Conservation (phyloP, 2,888 invertebrate genomes). For the Priapulus caudatus region DNA sequence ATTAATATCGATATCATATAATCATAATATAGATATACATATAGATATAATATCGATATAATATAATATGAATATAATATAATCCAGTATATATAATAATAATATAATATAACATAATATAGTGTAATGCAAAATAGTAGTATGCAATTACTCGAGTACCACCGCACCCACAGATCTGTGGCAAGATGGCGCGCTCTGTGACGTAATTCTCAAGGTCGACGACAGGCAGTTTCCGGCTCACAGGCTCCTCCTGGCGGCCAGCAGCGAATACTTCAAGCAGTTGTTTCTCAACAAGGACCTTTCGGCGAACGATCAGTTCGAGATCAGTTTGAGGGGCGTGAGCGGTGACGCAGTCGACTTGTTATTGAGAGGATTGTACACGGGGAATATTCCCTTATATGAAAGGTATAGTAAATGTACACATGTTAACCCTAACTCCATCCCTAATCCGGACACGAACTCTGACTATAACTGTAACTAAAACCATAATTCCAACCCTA, state of each 20-base stretch:
- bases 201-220: constrained; percentile 22
- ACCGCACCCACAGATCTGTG: constrained; percentile 25
- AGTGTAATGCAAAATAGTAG: too few species aligned
- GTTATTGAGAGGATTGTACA: constrained; percentile 27
- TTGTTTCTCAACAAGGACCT: constrained; percentile 20
- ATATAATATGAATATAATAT: too few species aligned
- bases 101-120: too few species aligned
- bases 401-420: constrained; percentile 23
- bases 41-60: too few species aligned
- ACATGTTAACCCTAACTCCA: too few species aligned
- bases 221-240: constrained; percentile 23
- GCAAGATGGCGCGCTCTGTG: constrained; percentile 28
- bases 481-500: too few species aligned
- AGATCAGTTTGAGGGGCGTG: constrained; percentile 22
- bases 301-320: constrained; percentile 12
- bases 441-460: too few species aligned
- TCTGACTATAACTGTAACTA: too few species aligned
- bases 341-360: constrained; percentile 18
- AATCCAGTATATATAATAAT: too few species aligned
- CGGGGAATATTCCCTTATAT: constrained; percentile 23
- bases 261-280: constrained; percentile 27
- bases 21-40: too few species aligned
- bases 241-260: constrained; percentile 24
- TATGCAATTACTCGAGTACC: too few species aligned
- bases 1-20: too few species aligned